These are phyloP conservation scores for Drosophila arizonae DNA, from an alignment of 1,140 invertebrate species.

Conservation along the genomic window DNA sequence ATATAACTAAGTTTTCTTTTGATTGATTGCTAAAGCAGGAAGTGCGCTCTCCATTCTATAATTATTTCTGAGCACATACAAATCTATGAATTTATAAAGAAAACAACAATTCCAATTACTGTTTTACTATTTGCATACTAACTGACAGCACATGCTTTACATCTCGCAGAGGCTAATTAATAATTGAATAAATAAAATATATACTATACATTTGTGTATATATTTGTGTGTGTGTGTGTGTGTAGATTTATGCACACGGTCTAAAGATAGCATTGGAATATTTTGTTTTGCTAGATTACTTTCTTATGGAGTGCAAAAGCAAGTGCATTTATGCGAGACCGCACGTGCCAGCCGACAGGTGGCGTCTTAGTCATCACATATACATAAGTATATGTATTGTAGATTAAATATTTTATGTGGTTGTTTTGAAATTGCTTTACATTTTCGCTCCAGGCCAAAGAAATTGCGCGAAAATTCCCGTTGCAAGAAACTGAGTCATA, in stretches of 20 bases:
- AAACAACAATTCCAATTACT: constrained; percentile 11
- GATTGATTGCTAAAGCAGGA: not conserved
- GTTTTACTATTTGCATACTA: constrained; percentile 13
- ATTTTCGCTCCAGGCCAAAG: constrained; percentile 8
- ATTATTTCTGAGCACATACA: constrained; percentile 3
- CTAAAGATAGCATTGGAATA: constrained; percentile 3
- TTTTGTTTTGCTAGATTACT: not conserved
- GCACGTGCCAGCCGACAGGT: constrained; percentile 5
- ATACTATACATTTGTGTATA: not conserved
- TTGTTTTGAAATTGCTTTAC: not conserved
- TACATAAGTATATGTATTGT: not conserved
- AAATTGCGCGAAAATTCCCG: constrained; percentile 2
- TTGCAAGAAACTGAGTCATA: constrained; percentile 26
- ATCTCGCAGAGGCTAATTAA: constrained; percentile 26
- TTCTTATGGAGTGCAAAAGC: not conserved
- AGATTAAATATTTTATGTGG: not conserved
- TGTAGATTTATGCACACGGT: constrained; percentile 7
- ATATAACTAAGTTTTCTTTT: not conserved
- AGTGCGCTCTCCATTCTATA: not conserved
- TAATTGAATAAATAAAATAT: constrained; percentile 8
- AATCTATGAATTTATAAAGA: constrained; percentile 1
- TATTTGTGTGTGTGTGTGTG: not conserved
- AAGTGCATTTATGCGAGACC: constrained; percentile 15
- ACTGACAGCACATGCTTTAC: constrained; percentile 26
- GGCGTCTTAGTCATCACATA: constrained; percentile 17